A percentile compares a stretch with the other conserved stretches of the same genome.
phyloP scores from a whole-genome alignment of 2,797 vertebrate species.

The Sparus aurata region DNA sequence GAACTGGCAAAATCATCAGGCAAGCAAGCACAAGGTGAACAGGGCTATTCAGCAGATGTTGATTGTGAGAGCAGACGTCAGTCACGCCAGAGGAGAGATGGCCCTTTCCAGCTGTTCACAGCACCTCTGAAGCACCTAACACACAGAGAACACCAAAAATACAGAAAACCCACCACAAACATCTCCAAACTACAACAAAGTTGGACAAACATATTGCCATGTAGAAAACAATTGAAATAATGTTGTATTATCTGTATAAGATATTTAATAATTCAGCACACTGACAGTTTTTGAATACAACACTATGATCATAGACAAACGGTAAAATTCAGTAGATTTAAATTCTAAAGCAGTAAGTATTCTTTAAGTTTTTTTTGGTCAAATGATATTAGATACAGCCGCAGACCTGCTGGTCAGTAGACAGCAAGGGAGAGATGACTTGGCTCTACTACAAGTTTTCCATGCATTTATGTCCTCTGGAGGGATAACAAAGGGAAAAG shows the following conservation, averaged over 20 bases:
- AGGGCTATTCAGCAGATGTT: too few species aligned
- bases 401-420: neutral
- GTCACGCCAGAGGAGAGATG: too few species aligned
- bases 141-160: too few species aligned
- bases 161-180: too few species aligned
- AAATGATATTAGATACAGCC: neutral
- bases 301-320: neutral
- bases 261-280: neutral
- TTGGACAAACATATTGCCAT: neutral
- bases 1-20: too few species aligned
- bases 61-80: too few species aligned
- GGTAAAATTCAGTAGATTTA: neutral
- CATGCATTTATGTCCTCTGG: neutral
- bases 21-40: too few species aligned
- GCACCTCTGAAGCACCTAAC: too few species aligned
- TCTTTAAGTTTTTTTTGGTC: neutral
- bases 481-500: conserved; percentile 19
- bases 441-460: conserved; percentile 2
- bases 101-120: too few species aligned
- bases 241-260: neutral
- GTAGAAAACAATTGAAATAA: too few species aligned
- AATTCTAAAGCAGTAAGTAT: neutral
- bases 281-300: neutral
- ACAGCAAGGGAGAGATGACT: neutral
- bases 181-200: too few species aligned